phyloP scores from a whole-genome alignment of 2,888 invertebrate species.

The Cephus nigrinus region DNA sequence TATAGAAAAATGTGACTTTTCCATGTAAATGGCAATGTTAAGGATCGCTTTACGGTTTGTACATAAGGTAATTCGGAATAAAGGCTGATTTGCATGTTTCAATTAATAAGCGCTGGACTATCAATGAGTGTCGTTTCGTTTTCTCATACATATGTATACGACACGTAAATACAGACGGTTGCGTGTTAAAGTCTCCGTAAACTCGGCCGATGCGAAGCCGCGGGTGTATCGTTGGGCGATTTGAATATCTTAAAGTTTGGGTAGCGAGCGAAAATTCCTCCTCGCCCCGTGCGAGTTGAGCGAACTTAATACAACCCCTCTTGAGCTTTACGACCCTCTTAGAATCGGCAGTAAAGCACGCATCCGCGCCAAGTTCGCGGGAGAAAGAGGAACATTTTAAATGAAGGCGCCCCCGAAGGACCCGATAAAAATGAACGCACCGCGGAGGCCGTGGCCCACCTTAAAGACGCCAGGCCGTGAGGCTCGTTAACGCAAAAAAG shows the following conservation, averaged over 20 bases:
- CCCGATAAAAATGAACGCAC: background rate
- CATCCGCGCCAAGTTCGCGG: background rate
- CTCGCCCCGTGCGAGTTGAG: background rate
- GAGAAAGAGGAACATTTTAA: background rate
- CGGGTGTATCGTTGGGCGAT: background rate
- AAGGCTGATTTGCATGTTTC: background rate
- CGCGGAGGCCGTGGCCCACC: background rate
- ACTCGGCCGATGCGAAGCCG: background rate
- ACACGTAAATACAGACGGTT: too few species aligned
- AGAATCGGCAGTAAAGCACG: conserved; percentile 7
- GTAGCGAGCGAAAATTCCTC: background rate
- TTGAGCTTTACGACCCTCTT: conserved; percentile 5
- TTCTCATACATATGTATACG: too few species aligned
- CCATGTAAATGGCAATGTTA: too few species aligned
- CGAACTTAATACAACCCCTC: background rate
- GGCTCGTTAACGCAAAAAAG: background rate
- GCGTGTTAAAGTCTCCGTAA: background rate
- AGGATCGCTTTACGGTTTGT: too few species aligned
- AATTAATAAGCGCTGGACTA: too few species aligned
- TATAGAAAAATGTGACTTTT: too few species aligned
- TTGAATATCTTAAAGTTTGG: background rate
- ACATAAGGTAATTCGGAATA: too few species aligned
- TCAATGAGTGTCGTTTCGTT: too few species aligned
- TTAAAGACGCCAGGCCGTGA: background rate
- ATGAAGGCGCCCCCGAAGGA: background rate